Conservation (phyloP, 2,888 invertebrate genomes). For the Erpobdella octoculata region DNA sequence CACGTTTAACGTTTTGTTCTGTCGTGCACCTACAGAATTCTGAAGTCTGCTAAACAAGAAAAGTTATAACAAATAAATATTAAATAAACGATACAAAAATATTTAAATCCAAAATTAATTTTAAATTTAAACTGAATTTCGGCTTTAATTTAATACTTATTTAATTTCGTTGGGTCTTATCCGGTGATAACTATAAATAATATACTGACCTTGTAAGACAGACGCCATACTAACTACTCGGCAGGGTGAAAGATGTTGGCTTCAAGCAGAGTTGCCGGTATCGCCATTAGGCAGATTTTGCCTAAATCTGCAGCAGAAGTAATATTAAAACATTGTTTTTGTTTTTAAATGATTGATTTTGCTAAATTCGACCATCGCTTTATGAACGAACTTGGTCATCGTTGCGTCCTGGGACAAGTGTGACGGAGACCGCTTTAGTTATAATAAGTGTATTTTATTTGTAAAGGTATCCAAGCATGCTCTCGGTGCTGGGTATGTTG, state of each 20-base stretch:
- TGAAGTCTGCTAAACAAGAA: no score
- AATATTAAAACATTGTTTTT: neutral
- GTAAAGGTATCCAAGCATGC: constrained; percentile 46
- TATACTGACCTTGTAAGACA: no score
- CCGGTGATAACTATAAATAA: no score
- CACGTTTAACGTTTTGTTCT: no score
- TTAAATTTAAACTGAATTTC: no score
- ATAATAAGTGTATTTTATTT: constrained; percentile 11
- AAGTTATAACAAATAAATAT: no score
- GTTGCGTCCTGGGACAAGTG: neutral
- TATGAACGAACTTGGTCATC: neutral
- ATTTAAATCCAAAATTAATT: no score
- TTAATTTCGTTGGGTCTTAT: no score
- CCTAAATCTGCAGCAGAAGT: constrained; percentile 21
- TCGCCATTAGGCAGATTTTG: constrained; percentile 27
- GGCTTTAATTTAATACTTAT: no score
- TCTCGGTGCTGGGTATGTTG: constrained; percentile 48
- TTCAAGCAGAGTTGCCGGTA: constrained; percentile 20
- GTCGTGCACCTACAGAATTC: no score
- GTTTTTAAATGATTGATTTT: neutral
- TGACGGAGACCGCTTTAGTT: neutral
- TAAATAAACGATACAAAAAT: no score
- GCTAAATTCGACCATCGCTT: neutral
- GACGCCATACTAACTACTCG: no score
- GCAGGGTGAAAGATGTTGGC: constrained; percentile 31